Conservation (phyloP, 2,888 invertebrate species). For the Nudaria mundana region DNA sequence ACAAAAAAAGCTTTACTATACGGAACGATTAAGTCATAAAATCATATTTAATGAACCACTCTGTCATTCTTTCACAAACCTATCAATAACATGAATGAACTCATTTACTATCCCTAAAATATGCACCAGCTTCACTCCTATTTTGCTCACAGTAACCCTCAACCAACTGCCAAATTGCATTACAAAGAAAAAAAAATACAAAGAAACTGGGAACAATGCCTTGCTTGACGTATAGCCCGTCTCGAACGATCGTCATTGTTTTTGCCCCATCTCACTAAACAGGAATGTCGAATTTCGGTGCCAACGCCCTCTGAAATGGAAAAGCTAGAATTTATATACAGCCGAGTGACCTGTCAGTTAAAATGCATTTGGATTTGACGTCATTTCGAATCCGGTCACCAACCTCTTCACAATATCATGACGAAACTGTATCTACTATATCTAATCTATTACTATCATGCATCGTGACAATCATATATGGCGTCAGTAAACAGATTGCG, state of each 20-base stretch:
- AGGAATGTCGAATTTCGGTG: conserved; percentile 41
- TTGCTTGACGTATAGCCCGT: conserved; percentile 57
- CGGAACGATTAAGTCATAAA: too few relatives aligned
- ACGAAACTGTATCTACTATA: conserved; percentile 17
- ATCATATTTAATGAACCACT: conserved; percentile 5
- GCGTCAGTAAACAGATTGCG: conserved; percentile 29
- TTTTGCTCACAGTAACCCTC: conserved; percentile 42
- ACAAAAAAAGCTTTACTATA: too few relatives aligned
- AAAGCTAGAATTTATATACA: too few relatives aligned
- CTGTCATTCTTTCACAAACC: conserved; percentile 12
- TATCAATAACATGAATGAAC: conserved; percentile 26
- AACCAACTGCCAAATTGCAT: conserved; percentile 48
- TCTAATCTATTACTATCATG: conserved; percentile 20
- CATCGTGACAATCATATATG: conserved; percentile 28
- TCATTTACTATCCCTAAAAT: conserved; percentile 37
- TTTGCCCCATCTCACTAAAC: conserved; percentile 45
- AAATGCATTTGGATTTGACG: conserved; percentile 20
- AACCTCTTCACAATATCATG: conserved; percentile 20
- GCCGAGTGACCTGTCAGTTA: too few relatives aligned
- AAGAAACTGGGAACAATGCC: conserved; percentile 56
- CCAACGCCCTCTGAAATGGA: conserved; percentile 34
- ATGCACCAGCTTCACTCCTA: conserved; percentile 52
- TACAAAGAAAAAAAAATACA: conserved; percentile 59
- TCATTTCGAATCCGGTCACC: conserved; percentile 24
- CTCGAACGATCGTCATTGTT: conserved; percentile 62